A percentile compares a stretch with the other conserved stretches of the same genome.
Conservation (phyloP, 2,797 vertebrate genomes). For the Pseudotriccus pelzelni region DNA sequence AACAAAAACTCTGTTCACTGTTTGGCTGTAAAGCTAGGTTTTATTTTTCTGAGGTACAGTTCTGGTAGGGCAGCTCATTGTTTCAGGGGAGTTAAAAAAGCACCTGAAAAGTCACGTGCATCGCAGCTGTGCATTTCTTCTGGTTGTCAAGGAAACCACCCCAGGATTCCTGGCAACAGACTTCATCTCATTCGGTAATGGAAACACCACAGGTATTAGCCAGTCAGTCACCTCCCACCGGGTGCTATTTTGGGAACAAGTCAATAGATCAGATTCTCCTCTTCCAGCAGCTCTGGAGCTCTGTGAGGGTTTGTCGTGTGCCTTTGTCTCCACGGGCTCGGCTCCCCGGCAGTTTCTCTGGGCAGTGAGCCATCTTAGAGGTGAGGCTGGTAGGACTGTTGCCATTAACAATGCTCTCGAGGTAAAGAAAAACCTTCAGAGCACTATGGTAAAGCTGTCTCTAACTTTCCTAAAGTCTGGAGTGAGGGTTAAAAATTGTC, state of each 20-base stretch:
- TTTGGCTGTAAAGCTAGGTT: neutral
- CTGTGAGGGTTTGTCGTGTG: neutral
- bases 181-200: slow-evolving; percentile 28
- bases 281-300: neutral
- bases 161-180: slow-evolving; percentile 58
- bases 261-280: slow-evolving; percentile 34
- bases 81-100: slow-evolving; percentile 25
- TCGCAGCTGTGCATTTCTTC: slow-evolving; percentile 13
- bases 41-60: neutral
- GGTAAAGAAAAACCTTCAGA: neutral
- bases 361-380: neutral
- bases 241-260: slow-evolving; percentile 51
- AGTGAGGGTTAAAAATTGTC: neutral
- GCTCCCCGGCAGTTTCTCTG: neutral
- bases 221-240: slow-evolving; percentile 64
- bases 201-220: slow-evolving; percentile 65
- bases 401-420: neutral
- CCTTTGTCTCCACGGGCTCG: neutral
- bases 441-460: neutral
- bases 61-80: neutral
- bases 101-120: slow-evolving; percentile 48
- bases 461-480: neutral
- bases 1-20: neutral
- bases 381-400: neutral
- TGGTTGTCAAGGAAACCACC: slow-evolving; percentile 64